Conservation (phyloP, 2,888 invertebrate genomes). For the Yponomeuta evonymella region DNA sequence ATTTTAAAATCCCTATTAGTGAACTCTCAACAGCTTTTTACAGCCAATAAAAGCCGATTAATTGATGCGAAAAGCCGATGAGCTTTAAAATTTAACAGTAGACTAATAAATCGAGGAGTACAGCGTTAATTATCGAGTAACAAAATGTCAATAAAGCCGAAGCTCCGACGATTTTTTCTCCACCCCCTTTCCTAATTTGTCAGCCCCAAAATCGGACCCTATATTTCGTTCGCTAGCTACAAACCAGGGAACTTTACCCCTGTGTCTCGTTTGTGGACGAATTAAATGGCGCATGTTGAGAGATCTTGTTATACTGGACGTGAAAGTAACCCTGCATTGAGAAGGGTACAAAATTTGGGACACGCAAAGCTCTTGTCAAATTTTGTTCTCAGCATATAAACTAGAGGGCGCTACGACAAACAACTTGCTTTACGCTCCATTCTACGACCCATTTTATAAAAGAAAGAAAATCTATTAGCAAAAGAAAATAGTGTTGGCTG, state of each 20-base stretch:
- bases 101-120: conserved; percentile 41
- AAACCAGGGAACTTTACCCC: conserved; percentile 27
- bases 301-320: conserved; percentile 41
- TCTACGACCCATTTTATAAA: conserved; percentile 23
- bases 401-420: conserved; percentile 40
- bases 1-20: neutral
- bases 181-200: conserved; percentile 68
- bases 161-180: conserved; percentile 53
- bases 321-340: conserved; percentile 45
- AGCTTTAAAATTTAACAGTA: conserved; percentile 57
- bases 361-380: conserved; percentile 48
- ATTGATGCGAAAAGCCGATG: conserved; percentile 41
- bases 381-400: conserved; percentile 38
- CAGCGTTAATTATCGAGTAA: conserved; percentile 58
- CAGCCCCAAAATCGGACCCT: conserved; percentile 67
- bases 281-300: conserved; percentile 21
- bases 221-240: conserved; percentile 29
- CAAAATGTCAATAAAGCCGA: conserved; percentile 71
- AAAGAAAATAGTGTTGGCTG: neutral
- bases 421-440: conserved; percentile 39
- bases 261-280: conserved; percentile 18
- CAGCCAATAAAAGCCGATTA: conserved; percentile 6
- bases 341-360: conserved; percentile 61
- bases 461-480: conserved; percentile 21
- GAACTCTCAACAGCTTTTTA: neutral